Base-by-base conservation (phyloP, 2,797 vertebrate genomes). In the Sebastes kiyomatsui region DNA sequence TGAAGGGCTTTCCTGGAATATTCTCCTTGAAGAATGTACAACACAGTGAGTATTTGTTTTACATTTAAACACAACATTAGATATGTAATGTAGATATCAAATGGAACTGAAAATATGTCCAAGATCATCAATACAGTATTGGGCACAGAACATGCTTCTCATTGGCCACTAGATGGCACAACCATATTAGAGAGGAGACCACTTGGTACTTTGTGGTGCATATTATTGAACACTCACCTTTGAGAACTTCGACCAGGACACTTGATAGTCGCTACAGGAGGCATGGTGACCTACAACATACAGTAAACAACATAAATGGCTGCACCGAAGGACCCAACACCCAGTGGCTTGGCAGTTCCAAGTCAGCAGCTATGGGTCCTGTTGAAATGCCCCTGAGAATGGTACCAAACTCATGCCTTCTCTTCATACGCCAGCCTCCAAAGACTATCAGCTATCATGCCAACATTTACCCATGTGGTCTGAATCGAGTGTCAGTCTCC, bases 211-310 rank as follows among this genome's bases (percentile, higher is more conserved):
- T 33, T 49, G 7, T 13, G 13, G 13, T 25, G 5, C 9, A 20
- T 33, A 18, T 14, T 18, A 61, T 32, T 58, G 2, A 64, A n/a
- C 1, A 28, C 79, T 55, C 95, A 99, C 98, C 97, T 99, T 99
- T 64, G 96, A 98, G 89, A 99, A 99, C 93, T 96, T 99, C 25
- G 97, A 96, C 98, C 98, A 99, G 79, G 97, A 96, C 27, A 99
- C 95, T 0, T 98, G 97, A 76, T 95, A 97, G 84, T 99, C 98
- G 60, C 79, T 95, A 79, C 95, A 97, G 90, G 93, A 95, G 35
- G 91, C 85, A 12, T 97, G 96, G 32, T 96, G 97, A 85, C 97
- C 98, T 99, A 85, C 23, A 27, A 92, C 59, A 84, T 20, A 33
- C 2, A 66, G 3, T 4, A 52, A 69, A 60, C 1, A 38, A 14